Evolutionary conservation across 1,140 invertebrate species (phyloP).

Genomic region (Calephelis virginiensis): DNA sequence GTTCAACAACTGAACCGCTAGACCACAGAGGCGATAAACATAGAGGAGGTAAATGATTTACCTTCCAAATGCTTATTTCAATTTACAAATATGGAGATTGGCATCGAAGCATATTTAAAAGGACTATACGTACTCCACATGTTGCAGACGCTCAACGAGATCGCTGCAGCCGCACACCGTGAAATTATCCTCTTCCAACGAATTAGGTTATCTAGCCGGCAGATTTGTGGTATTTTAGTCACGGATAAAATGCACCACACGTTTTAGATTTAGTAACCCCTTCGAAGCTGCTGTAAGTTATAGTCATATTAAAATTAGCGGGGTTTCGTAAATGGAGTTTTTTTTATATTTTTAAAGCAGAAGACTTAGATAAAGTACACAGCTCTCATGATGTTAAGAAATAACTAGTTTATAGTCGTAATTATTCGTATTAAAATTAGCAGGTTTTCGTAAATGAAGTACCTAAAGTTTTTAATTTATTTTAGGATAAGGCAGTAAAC

Average conservation of each 20-base stretch:
- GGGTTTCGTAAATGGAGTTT: too few species aligned
- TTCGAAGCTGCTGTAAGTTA: not conserved
- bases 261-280: constrained; percentile 12
- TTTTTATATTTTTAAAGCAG: too few species aligned
- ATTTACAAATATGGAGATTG: not conserved
- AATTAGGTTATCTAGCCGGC: constrained; percentile 20
- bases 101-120: constrained; percentile 14
- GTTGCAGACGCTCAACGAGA: constrained; percentile 4
- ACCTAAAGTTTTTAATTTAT: too few species aligned
- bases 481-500: too few species aligned
- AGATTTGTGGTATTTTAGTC: constrained; percentile 15
- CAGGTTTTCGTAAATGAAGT: too few species aligned
- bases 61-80: not conserved
- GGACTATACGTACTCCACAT: constrained; percentile 11
- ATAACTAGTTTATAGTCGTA: too few species aligned
- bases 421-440: too few species aligned
- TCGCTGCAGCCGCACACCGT: constrained; percentile 6
- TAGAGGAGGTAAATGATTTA: too few species aligned
- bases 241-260: constrained; percentile 5
- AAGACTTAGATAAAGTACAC: too few species aligned
- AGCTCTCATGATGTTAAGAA: too few species aligned
- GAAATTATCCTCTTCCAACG: constrained; percentile 22
- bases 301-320: not conserved
- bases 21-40: too few species aligned
- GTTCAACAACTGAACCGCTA: too few species aligned